phyloP scores from a whole-genome alignment of 1,140 invertebrate species.

The Bombus vancouverensis region DNA sequence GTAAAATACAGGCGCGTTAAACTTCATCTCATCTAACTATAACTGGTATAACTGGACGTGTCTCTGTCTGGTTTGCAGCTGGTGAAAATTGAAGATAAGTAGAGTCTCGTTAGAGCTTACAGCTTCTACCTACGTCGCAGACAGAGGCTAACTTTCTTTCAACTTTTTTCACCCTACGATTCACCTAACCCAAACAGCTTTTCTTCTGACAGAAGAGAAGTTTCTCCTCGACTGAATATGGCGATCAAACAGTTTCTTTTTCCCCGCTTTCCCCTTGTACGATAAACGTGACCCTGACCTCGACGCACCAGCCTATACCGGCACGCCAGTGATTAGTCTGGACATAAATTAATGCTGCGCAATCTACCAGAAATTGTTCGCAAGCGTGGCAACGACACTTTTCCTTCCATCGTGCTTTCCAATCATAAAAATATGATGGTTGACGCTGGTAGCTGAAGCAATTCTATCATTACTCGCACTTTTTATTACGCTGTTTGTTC shows the following conservation, averaged over 20 bases:
- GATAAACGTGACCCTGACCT: constrained; percentile 33
- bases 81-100: constrained; percentile 19
- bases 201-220: background rate
- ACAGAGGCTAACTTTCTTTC: constrained; percentile 28
- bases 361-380: background rate
- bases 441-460: background rate
- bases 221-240: constrained; percentile 27
- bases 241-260: constrained; percentile 30
- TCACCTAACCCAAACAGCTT: constrained; percentile 21
- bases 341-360: no score
- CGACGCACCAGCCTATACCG: background rate
- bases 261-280: constrained; percentile 28
- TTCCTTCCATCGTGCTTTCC: background rate
- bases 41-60: background rate
- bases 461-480: background rate
- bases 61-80: no score
- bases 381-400: background rate
- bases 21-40: background rate
- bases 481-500: no score
- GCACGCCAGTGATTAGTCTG: background rate
- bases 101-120: background rate
- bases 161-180: constrained; percentile 29
- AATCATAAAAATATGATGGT: no score
- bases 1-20: no score
- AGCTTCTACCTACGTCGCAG: background rate